Evolutionary conservation across 1,140 invertebrate species (phyloP), one percentile per base, ranked within the genome.

Genomic region (Drosophila biarmipes): DNA sequence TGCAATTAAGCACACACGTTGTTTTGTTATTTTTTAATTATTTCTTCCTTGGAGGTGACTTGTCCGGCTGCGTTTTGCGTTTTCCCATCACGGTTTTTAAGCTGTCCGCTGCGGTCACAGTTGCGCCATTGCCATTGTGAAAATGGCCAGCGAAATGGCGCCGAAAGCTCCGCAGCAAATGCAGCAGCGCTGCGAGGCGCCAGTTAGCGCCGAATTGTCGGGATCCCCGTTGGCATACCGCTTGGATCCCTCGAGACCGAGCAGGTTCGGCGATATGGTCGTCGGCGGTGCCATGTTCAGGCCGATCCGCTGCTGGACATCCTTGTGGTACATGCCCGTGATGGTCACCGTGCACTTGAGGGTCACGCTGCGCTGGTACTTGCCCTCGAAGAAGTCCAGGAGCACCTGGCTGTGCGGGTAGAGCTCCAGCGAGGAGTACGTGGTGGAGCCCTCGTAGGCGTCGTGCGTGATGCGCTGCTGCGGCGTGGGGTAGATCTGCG

Each of bases 141-240:
- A 64, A 54, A 89, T 14, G 21, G 79, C 85, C 56, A 89, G 56
- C 12, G 69, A 48, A 21, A 89, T 12, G 8, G 86, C 66, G 11
- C 75, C 84, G 10, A 79, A 11, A 2, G 79, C 61, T 12, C 76
- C 78, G 56, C 66, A 84, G 52, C 75, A 69, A 51, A 81, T 84
- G 85, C 84, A 84, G 35, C 63, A 67, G 15, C 63, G 63, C 46
- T 89, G 85, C 1, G 82, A 86, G 34, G 84, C 73, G 17, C 91
- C 91, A 17, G 91, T 92, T 1, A 92, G 73, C 12, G 91, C 86
- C 27, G 91, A 92, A 42, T 92, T 92, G 52, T 92, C 91, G 19
- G 91, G 91, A 79, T 92, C 91, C 17, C 91, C 91, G 57, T 91
- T 91, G 37, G 73, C 81, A 53, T 84, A 82, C 24, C 85, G 79